Evolutionary conservation across 2,113 vertebrate genomes (phyloP).

Genomic region (Gyps fulvus): DNA sequence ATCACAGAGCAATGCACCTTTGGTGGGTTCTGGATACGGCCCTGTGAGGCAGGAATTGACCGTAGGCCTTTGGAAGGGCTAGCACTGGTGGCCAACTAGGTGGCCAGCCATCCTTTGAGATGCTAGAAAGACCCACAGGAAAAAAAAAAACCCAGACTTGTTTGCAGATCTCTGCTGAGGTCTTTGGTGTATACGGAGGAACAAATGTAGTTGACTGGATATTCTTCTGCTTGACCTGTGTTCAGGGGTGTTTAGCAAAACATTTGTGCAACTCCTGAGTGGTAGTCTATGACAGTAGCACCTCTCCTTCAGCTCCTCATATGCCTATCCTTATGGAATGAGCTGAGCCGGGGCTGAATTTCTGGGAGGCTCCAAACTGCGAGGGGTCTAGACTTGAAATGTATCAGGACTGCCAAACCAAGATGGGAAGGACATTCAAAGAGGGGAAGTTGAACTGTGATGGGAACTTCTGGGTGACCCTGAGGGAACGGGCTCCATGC

Average conservation of each 20-base stretch:
- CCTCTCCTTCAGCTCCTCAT: neutral
- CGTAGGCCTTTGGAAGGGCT: neutral
- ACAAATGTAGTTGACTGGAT: neutral
- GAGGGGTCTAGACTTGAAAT: neutral
- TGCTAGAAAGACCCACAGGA: neutral
- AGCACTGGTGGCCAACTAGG: neutral
- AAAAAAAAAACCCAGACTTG: accelerated
- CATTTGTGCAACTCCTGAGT: neutral
- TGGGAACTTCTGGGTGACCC: neutral
- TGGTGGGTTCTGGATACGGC: neutral
- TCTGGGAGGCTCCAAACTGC: neutral
- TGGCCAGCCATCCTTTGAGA: neutral
- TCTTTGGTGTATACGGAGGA: neutral
- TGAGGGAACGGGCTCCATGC: neutral
- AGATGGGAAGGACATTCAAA: neutral
- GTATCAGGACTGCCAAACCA: neutral
- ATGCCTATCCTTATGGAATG: neutral
- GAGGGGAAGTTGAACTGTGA: neutral
- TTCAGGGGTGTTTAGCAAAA: neutral
- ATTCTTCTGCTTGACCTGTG: neutral
- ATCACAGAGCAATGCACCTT: neutral
- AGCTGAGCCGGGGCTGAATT: neutral
- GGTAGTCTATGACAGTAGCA: neutral
- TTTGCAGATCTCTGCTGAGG: neutral
- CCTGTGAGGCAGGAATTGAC: neutral